phyloP scores from a whole-genome alignment of 2,888 invertebrate species.

The Synanthedon vespiformis region DNA sequence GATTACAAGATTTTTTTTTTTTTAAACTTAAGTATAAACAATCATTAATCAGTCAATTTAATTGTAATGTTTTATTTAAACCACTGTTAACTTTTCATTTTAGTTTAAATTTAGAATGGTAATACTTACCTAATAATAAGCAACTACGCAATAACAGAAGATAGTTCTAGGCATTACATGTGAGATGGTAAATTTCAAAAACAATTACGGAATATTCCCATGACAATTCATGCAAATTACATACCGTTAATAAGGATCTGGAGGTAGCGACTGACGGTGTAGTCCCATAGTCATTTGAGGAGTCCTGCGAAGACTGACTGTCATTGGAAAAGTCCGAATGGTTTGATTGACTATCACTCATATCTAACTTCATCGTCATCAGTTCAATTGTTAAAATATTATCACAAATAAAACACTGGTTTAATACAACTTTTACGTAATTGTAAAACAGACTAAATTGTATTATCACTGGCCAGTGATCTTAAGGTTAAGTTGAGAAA shows the following conservation, averaged over 20 bases:
- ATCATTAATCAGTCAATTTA: no score
- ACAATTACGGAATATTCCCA: no score
- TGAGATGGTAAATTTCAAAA: no score
- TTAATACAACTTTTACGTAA: constrained; percentile 26
- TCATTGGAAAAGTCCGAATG: constrained; percentile 73
- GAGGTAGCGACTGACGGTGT: constrained; percentile 42
- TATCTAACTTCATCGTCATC: constrained; percentile 73
- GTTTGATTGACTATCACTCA: constrained; percentile 71
- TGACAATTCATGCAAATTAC: constrained; percentile 13
- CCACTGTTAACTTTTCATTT: no score
- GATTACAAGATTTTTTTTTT: no score
- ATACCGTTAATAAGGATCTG: constrained; percentile 47
- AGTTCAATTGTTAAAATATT: constrained; percentile 26
- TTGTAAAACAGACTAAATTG: constrained; percentile 10
- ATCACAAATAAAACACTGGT: constrained; percentile 11
- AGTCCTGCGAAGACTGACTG: constrained; percentile 71
- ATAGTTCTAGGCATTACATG: no score
- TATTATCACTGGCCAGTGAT: constrained; percentile 9
- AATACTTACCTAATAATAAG: no score
- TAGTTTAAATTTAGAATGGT: no score
- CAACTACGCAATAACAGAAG: no score
- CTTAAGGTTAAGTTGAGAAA: constrained; percentile 18
- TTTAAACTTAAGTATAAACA: no score
- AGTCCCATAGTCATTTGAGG: constrained; percentile 58
- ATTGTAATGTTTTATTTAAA: no score